Base-by-base conservation (phyloP, 2,888 invertebrate genomes). In the Eledone cirrhosa region DNA sequence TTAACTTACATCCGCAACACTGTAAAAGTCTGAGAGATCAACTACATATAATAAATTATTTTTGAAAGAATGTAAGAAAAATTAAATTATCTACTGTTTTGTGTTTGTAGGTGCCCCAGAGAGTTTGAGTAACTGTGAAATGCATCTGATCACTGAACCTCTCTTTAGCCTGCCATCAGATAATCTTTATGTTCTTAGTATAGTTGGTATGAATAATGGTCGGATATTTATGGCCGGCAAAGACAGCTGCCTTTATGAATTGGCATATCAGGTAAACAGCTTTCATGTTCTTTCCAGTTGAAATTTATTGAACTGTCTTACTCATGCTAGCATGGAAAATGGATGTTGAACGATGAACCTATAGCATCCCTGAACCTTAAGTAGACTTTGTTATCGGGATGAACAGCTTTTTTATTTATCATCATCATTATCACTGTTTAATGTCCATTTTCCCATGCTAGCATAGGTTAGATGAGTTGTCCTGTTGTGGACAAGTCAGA, bases 161-260 rank as follows among this genome's bases (percentile, higher is more conserved):
- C 94, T 98, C 78, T 98, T 97, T 92, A 94, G 95, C 4, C 92
- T 98, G 67, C 95, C 96, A 1, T 97, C 97, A 24, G 98, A 90
- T 81, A 96, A 96, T 84, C 93, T 95, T 31, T 94, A 95, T 77
- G 95, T 97, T 88, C 94, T 94, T 86, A 94, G 94, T 80, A 95
- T 98, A 78, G 93, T 94, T 80, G 95, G 97, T 29, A 95, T 96
- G 5, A 92, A 93, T 22, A 93, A 93, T 86, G 99, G 99, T 0
- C 93, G 99, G 83, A 95, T 99, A 85, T 99, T 99, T 91, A 93
- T 98, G 90, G 97, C 97, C 29, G 97, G 96, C 31, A 95, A 95
- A 89, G 98, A 99, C 92, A 97, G 98, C 16, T 95, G 95, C 85
- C 92, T 99, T 0, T 98, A 96, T 92, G 99, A 99, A 93, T 94